A percentile compares a stretch with the other conserved stretches of the same genome.
Conservation (phyloP, 92 coral and sea anemone genomes). For the Paramuricea clavata region DNA sequence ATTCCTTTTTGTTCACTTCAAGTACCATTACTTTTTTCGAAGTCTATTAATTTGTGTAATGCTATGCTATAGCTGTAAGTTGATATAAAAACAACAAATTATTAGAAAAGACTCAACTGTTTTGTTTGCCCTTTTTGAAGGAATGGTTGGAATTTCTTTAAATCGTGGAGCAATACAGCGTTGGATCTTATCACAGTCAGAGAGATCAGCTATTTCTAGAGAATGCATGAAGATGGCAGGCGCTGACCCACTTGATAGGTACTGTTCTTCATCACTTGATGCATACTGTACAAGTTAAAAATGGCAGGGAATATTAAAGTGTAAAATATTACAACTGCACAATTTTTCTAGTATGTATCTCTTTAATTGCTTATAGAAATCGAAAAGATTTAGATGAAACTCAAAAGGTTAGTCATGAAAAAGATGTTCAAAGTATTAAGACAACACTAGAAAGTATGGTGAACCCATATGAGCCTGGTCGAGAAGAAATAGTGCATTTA, state of each 20-base stretch:
- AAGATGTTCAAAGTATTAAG: slow-evolving; percentile 10
- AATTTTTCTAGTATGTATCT: not conserved
- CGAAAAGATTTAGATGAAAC: slow-evolving; percentile 10
- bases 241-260: slow-evolving; percentile 22
- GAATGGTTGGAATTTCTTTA: slow-evolving; percentile 34
- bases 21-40: too few relatives aligned
- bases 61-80: too few relatives aligned
- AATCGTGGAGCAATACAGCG: too few relatives aligned
- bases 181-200: not conserved
- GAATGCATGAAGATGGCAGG: too few relatives aligned
- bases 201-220: slow-evolving; percentile 19
- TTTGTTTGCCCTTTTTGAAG: not conserved
- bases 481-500: slow-evolving; percentile 17
- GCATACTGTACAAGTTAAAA: not conserved
- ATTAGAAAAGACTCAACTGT: too few relatives aligned
- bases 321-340: not conserved
- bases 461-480: slow-evolving; percentile 23
- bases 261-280: not conserved
- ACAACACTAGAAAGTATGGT: slow-evolving; percentile 7
- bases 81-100: too few relatives aligned
- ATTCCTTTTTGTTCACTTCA: not conserved
- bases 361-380: slow-evolving; percentile 1
- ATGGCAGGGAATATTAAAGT: too few relatives aligned
- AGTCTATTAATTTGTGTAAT: too few relatives aligned
- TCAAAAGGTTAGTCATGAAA: slow-evolving; percentile 10